Evolutionary conservation across 92 coral and sea anemone genomes (phyloP).

Genomic region (Umimayanthus kanabou): DNA sequence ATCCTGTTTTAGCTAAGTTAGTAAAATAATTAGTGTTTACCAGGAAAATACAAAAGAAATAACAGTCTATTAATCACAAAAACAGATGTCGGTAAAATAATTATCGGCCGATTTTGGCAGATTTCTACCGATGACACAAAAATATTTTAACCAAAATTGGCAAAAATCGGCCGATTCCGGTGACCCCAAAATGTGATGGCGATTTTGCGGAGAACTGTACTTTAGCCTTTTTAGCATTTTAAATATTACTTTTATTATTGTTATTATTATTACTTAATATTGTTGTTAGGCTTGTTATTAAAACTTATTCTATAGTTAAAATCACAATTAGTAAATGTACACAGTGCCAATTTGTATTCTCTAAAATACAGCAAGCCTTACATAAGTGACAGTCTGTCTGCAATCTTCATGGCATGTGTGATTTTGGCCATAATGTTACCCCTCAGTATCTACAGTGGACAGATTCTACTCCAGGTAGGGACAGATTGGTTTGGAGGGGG

Average conservation of each 20-base stretch:
- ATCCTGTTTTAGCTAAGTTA: too few species aligned
- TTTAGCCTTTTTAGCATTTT: neutral
- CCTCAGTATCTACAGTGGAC: conserved; percentile 93
- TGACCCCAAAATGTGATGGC: too few species aligned
- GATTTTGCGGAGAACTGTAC: too few species aligned
- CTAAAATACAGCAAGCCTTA: conserved; percentile 80
- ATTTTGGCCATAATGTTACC: conserved; percentile 99
- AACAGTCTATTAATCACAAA: too few species aligned
- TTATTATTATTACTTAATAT: neutral
- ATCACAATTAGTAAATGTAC: neutral
- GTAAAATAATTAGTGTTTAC: too few species aligned
- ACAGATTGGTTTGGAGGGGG: neutral
- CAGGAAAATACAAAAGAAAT: too few species aligned
- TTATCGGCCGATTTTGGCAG: too few species aligned
- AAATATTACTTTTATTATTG: neutral
- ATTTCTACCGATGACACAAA: too few species aligned
- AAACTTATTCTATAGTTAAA: too few species aligned
- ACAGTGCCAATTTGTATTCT: conserved; percentile 5
- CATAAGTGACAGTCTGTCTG: conserved; percentile 90
- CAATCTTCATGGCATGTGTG: conserved; percentile 80
- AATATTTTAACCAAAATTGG: too few species aligned
- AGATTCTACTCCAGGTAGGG: conserved; percentile 87
- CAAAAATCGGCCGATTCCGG: too few species aligned
- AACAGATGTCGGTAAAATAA: too few species aligned
- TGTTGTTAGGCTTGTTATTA: neutral